Evolutionary conservation across 2,888 invertebrate species (phyloP), one percentile per base, ranked within the genome.

Genomic region (Clunio marinus): DNA sequence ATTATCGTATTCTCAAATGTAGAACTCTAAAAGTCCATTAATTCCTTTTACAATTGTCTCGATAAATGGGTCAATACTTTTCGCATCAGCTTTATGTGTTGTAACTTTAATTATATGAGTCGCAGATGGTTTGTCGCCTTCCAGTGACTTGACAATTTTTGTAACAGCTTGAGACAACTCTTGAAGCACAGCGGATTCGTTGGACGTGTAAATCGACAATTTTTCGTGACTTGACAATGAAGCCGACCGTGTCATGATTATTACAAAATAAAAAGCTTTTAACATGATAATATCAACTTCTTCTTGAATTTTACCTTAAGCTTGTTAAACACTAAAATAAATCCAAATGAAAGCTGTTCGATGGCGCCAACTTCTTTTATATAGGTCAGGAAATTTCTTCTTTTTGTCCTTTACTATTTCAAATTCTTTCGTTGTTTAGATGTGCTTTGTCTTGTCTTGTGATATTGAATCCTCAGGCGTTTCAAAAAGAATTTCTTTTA

Each of bases 61-160:
- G 8, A 22, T n/a, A 66, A 55, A 55, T 55, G 35, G 55, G 66
- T 66, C 66, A 66, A 55, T 51, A 32, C 13, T 66, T 2, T 20
- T 28, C 51, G 46, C 66, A 32, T 35, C 66, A 55, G 63, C 25
- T 13, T 45, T 17, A 41, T 46, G 45, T 55, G 51, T 55, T 55
- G 66, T 66, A 51, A 66, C 32, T 66, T 66, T 66, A 55, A 66
- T 66, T 55, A 55, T 55, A 22, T 51, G 20, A 51, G 27, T 15
- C 25, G n/a, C 55, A 66, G 66, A 51, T 66, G 66, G 4, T 28
- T 37, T 45, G 27, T 63, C 63, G 41, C 62, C 46, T 27, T 28
- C 25, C 27, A 46, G 46, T 46, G 46, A 65, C 32, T 22, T 46
- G 51, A 66, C 55, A 55, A 66, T 66, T 32, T 66, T 24, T 15